Percentiles rank a stretch among this genome's conserved stretches.
Conservation (phyloP, 1,140 invertebrate species). For the Saxidomus purpurata region DNA sequence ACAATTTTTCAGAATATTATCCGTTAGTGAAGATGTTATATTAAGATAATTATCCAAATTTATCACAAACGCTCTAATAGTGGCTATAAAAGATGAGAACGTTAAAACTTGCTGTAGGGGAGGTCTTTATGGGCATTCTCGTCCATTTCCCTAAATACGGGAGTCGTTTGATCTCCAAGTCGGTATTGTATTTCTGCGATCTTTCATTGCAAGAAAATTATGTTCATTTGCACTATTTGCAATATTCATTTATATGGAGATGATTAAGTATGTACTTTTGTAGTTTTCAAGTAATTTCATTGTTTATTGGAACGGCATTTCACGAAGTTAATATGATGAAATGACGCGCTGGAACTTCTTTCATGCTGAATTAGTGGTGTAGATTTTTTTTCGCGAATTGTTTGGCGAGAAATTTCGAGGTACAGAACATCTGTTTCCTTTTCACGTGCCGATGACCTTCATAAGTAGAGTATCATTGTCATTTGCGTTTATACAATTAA, state of each 20-base stretch:
- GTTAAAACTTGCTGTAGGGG: slow-evolving; percentile 10
- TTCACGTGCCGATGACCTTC: too few relatives aligned
- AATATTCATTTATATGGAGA: slow-evolving; percentile 21
- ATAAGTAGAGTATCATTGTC: too few relatives aligned
- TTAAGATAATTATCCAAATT: slow-evolving; percentile 58
- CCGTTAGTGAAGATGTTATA: slow-evolving; percentile 26
- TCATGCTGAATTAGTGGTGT: too few relatives aligned
- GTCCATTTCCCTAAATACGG: slow-evolving; percentile 26
- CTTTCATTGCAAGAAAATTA: slow-evolving; percentile 51
- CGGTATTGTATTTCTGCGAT: slow-evolving; percentile 4
- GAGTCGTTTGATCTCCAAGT: slow-evolving; percentile 14
- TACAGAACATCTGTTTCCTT: too few relatives aligned
- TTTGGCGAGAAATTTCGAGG: too few relatives aligned
- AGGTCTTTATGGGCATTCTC: slow-evolving; percentile 12
- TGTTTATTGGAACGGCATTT: neutral
- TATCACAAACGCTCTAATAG: slow-evolving; percentile 36
- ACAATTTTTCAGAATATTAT: slow-evolving; percentile 18
- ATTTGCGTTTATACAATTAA: too few relatives aligned
- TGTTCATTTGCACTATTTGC: slow-evolving; percentile 12
- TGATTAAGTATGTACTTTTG: neutral
- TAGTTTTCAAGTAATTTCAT: neutral
- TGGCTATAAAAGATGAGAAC: neutral
- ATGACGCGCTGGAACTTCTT: too few relatives aligned
- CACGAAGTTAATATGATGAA: too few relatives aligned
- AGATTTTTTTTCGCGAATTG: too few relatives aligned